phyloP scores from a whole-genome alignment of 1,140 invertebrate species.

The Halictus rubicundus region DNA sequence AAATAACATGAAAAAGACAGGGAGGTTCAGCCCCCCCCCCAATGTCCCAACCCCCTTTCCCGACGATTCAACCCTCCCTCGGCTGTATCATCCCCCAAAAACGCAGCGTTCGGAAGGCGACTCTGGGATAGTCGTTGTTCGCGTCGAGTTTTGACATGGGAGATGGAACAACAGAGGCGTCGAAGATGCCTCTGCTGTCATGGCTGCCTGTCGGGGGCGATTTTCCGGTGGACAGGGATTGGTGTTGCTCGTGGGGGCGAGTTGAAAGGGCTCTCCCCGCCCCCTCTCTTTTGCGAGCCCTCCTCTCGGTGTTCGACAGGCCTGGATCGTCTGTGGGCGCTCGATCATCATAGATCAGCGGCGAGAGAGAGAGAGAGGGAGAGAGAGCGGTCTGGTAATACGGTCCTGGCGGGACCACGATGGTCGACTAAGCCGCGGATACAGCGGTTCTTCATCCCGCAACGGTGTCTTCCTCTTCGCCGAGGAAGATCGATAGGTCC shows the following conservation, averaged over 20 bases:
- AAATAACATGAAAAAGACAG: too few relatives aligned
- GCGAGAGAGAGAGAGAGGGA: background rate
- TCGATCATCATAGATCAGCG: slow-evolving; percentile 42
- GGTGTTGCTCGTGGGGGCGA: background rate
- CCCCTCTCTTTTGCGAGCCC: too few relatives aligned
- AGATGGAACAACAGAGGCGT: too few relatives aligned
- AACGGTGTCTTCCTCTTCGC: slow-evolving; percentile 46
- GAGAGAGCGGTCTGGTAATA: slow-evolving; percentile 28
- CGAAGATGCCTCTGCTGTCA: too few relatives aligned
- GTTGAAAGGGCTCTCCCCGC: background rate
- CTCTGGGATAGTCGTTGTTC: too few relatives aligned
- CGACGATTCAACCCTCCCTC: too few relatives aligned
- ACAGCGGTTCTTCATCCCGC: slow-evolving; percentile 63
- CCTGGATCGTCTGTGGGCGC: slow-evolving; percentile 2
- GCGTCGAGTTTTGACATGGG: too few relatives aligned
- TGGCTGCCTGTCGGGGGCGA: too few relatives aligned
- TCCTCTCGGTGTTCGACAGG: background rate
- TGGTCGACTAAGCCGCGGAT: slow-evolving; percentile 62
- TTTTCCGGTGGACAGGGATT: background rate
- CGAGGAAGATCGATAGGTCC: slow-evolving; percentile 57
- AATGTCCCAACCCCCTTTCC: too few relatives aligned
- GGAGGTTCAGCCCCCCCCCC: too few relatives aligned
- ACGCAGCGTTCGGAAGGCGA: too few relatives aligned
- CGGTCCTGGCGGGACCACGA: slow-evolving; percentile 48
- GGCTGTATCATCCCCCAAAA: too few relatives aligned